A percentile compares a stretch with the other conserved stretches of the same genome.
These are phyloP conservation scores for Spodoptera littoralis DNA, from an alignment of 2,888 invertebrate species.

Conservation along the genomic window DNA sequence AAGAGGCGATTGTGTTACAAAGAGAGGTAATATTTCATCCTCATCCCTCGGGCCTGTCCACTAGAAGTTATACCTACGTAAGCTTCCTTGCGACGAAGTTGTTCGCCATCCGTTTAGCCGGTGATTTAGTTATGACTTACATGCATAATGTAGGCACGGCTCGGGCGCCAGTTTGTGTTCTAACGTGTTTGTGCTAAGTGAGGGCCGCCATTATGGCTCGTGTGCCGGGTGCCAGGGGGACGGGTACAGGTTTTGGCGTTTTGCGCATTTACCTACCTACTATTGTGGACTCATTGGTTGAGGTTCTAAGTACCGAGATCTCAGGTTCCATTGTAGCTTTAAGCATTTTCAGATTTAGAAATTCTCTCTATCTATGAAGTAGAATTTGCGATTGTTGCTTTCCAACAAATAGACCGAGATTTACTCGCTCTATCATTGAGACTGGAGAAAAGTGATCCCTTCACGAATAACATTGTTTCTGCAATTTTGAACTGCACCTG, in stretches of 20 bases:
- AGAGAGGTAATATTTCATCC: constrained; percentile 53
- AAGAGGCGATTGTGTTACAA: constrained; percentile 57
- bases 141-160: constrained; percentile 17
- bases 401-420: too few species aligned
- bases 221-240: not conserved
- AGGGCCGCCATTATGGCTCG: not conserved
- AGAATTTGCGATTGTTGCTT: too few species aligned
- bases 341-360: too few species aligned
- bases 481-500: not conserved
- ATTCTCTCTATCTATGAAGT: too few species aligned
- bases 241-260: too few species aligned
- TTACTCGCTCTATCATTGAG: too few species aligned
- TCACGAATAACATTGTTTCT: not conserved
- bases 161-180: constrained; percentile 8
- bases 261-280: too few species aligned
- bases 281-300: too few species aligned
- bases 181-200: constrained; percentile 8
- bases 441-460: too few species aligned
- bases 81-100: constrained; percentile 38
- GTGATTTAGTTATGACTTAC: constrained; percentile 44
- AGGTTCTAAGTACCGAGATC: too few species aligned
- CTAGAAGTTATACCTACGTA: constrained; percentile 37
- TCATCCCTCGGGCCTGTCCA: constrained; percentile 47
- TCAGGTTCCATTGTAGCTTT: too few species aligned
- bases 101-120: constrained; percentile 28